Evolutionary conservation across 2,797 vertebrate genomes (phyloP).

Genomic region (Okamejei kenojei): DNA sequence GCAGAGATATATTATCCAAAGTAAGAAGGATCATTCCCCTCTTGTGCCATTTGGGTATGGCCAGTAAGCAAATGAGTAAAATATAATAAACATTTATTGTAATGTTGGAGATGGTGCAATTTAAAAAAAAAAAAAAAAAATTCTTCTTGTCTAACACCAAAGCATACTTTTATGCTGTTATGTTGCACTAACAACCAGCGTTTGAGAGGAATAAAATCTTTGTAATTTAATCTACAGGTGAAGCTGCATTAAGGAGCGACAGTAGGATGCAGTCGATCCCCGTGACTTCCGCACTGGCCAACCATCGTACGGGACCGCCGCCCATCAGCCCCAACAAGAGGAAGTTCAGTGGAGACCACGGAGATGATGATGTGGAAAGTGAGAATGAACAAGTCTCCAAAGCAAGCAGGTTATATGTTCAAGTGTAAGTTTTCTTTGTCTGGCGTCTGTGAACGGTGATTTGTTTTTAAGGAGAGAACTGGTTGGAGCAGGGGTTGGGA

Average conservation of each 20-base stretch:
- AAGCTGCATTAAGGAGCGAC: conserved; percentile 86
- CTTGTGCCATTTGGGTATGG: neutral
- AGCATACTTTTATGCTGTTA: neutral
- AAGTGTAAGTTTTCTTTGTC: conserved; percentile 72
- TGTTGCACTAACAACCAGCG: neutral
- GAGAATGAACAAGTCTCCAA: conserved; percentile 86
- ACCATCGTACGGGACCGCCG: conserved; percentile 86
- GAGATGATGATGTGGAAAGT: conserved; percentile 80
- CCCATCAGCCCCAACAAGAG: conserved; percentile 96
- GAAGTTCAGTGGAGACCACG: conserved; percentile 81
- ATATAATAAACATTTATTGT: neutral
- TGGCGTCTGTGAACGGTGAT: neutral
- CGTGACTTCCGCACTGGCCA: conserved; percentile 71
- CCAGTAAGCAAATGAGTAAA: neutral
- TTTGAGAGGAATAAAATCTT: neutral
- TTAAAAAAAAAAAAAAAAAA: too few species aligned
- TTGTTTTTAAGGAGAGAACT: neutral
- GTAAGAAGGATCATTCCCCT: neutral
- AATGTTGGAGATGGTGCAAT: neutral
- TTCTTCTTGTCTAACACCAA: too few species aligned
- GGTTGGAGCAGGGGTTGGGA: neutral
- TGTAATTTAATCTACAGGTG: conserved; percentile 58
- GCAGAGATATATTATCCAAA: neutral
- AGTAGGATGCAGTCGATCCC: conserved; percentile 85
- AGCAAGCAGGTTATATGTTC: conserved; percentile 88